Base-by-base conservation (phyloP, 2,113 vertebrate species). In the Mormyrus lacerda region DNA sequence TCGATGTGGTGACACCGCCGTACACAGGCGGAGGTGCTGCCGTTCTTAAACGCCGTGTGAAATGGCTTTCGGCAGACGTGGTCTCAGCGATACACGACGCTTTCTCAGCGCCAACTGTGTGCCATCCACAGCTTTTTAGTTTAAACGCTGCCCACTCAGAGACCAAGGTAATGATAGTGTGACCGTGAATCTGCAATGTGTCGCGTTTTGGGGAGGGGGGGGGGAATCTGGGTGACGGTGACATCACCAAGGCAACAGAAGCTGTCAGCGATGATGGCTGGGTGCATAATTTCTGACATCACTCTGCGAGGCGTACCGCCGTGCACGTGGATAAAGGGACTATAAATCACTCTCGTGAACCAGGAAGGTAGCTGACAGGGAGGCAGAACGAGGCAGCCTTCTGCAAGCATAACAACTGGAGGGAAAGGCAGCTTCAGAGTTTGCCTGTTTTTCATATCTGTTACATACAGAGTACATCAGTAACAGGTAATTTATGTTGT, bases 21-120 rank as follows among this genome's bases (percentile, higher is more conserved):
- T 17, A 15, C 31, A 1, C 4, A 2, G 0, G 4, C 4, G 0
- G 35, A 0, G 35, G 35, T 0, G 13, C 31, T 4, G 10, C 13
- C 39, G 31, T 7, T 2, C 73, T 7, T 76, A 19, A 76, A 76
- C 11, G 2, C 35, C 73, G 15, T 17, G 31, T 76, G 31, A 39
- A 42, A 42, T 7, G 2, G 15, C 31, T 35, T 19, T 76, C 1
- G 35, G 35, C 73, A 42, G 35, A 39, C 4, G 3, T 2, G 31
- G 15, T 39, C 35, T 76, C 31, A 42, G 39, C 9, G 10, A 42
- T 76, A 76, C 10, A 1, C 35, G 1, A 10, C 5, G 6, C n/a
- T 11, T 69, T 69, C n/a, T 11, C 61, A 13, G n/a, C 9, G 61
- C 61, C 11, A 31, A 31, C 61, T 27, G n/a, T 13, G n/a, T 17